Base-by-base conservation (phyloP, 2,113 vertebrate species). In the Alethe castanea region DNA sequence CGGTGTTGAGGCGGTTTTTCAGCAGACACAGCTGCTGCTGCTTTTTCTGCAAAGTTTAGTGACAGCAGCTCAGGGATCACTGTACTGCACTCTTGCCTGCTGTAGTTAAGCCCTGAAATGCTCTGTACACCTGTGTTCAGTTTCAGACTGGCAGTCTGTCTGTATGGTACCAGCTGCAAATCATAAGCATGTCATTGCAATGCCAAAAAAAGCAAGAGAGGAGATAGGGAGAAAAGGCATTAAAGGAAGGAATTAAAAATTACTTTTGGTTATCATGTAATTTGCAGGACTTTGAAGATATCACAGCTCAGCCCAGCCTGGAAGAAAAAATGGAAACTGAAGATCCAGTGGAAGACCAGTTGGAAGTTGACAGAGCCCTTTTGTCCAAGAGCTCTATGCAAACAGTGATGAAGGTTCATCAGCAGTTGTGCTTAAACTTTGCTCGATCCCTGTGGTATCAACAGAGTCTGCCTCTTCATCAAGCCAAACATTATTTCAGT, bases 251-350 rank as follows among this genome's bases (percentile, higher is more conserved):
- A 66, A 45, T 52, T 18, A 22, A 19, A 69, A 26, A 38, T 80
- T 62, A 23, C 12, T 23, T 66, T 59, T 24, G 13, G 11, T 81
- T 90, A 35, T 70, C 20, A 17, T 69, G 9, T 86, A 8, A 66
- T 59, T 84, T 95, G 23, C 77, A 99, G 99, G 99, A 99, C 96
- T 99, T 99, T 88, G 98, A 98, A 91, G 99, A 99, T 97, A 98
- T 99, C 81, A 95, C 97, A 54, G 74, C 97, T 48, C 94, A 98
- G 90, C 97, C 98, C 31, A 98, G 95, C 62, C 95, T 99, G 61
- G 99, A 99, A 91, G 98, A 97, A 92, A 97, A 98, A 42, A 97
- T 97, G 85, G 97, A 97, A 91, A 90, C 92, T 57, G 94, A 96
- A 7, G 96, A 91, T 44, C 80, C 47, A 2, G 86, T 96, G 11